A percentile compares a stretch with the other conserved stretches of the same genome.
Evolutionary conservation across 2,888 invertebrate species (phyloP).

Genomic region (Petrolisthes manimaculis): DNA sequence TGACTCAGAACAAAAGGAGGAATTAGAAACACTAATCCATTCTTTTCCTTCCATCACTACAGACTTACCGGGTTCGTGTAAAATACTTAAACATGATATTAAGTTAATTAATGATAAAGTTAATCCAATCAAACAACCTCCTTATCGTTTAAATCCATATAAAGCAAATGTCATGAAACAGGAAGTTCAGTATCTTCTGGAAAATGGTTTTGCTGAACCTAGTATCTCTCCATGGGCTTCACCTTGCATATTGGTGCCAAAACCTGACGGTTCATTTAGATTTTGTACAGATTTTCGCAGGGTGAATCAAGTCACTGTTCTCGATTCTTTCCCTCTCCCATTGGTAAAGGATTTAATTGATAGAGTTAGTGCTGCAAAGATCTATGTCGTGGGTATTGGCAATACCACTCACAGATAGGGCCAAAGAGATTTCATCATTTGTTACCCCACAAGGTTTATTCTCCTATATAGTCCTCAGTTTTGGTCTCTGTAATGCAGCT

Average conservation of each 20-base stretch:
- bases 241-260: background rate
- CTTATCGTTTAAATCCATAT: background rate
- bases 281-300: too few relatives aligned
- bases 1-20: background rate
- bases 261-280: background rate
- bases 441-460: too few relatives aligned
- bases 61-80: background rate
- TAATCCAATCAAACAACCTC: background rate
- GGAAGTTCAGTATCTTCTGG: constrained; percentile 4
- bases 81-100: background rate
- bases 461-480: too few relatives aligned
- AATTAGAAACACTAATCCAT: background rate
- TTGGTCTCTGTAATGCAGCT: too few relatives aligned
- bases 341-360: too few relatives aligned
- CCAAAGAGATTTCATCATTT: too few relatives aligned
- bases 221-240: constrained; percentile 6
- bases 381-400: too few relatives aligned
- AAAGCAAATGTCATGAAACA: background rate
- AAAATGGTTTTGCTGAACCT: background rate
- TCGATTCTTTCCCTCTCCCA: too few relatives aligned
- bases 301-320: too few relatives aligned
- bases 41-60: constrained; percentile 11
- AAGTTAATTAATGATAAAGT: background rate
- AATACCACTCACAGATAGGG: too few relatives aligned
- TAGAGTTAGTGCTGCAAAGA: too few relatives aligned